Evolutionary conservation across 2,888 invertebrate species (phyloP), one percentile per base, ranked within the genome.

Genomic region (Brenthis hecate): DNA sequence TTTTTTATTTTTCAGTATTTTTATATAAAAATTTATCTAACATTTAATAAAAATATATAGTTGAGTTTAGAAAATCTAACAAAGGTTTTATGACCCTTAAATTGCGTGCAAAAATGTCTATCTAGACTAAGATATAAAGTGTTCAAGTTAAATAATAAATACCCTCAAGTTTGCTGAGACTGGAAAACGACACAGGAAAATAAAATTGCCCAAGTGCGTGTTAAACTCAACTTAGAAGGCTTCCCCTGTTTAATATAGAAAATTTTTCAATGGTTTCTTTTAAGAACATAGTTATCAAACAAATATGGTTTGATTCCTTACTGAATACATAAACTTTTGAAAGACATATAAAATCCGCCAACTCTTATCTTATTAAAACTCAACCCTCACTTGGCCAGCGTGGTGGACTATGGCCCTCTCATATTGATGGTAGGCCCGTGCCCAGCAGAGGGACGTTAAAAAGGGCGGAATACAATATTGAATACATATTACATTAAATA

Each of bases 61-160:
- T 11, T 11, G 11, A 32, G 28, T 6, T 43, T 28, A 48, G 14
- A 60, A 60, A 50, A 13, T 32, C n/a, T 60, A 47, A n/a, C 48
- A 60, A 32, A 48, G 50, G 50, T 50, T 60, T 60, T 60, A 60
- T 60, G 32, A 28, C 32, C 32, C 16, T 36, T 56, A 43, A 51
- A 60, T 48, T 65, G 65, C 65, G 65, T 56, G 68, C 51, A 53
- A 50, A 60, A 53, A 53, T 51, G 32, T 36, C 32, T 16, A 36
- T 36, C 16, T 16, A 53, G 36, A 53, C 53, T 16, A 14, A 19
- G 36, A 58, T 19, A 62, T 53, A 53, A 53, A 62, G 19, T 53
- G 36, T 62, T 61, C 54, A 57, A 54, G 57, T 68, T 55, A 56
- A 68, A 71, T 71, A 71, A 60, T 66, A 70, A 60, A 63, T 62